Conservation (phyloP, 2,888 invertebrate genomes). For the Drosophila borborema region DNA sequence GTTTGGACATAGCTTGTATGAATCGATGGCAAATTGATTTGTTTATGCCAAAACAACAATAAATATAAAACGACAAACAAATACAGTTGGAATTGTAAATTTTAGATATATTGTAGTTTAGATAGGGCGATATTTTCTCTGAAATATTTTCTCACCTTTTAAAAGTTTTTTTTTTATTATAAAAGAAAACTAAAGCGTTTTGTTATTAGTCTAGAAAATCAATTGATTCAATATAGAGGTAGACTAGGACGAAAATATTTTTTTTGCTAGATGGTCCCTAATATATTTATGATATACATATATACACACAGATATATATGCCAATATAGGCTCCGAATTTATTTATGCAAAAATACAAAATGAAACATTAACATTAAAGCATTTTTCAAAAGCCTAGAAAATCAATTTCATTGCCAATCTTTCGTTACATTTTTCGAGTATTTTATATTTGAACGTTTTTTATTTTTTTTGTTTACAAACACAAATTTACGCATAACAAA, state of each 20-base stretch:
- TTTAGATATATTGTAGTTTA: neutral
- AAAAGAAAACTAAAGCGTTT: neutral
- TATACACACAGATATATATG: neutral
- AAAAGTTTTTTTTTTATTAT: too few relatives aligned
- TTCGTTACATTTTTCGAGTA: conserved; percentile 26
- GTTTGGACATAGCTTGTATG: conserved; percentile 53
- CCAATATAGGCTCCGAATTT: neutral
- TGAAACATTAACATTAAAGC: neutral
- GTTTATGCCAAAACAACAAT: conserved; percentile 51
- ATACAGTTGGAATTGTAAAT: neutral
- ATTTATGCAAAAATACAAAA: conserved; percentile 7
- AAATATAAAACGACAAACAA: conserved; percentile 48
- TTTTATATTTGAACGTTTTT: conserved; percentile 65
- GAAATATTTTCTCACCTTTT: too few relatives aligned
- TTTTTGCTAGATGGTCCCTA: neutral
- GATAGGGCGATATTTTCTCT: neutral
- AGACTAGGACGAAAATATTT: neutral
- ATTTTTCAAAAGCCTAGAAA: neutral
- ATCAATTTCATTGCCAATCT: neutral
- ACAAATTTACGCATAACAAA: conserved; percentile 66
- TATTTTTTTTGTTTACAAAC: conserved; percentile 33
- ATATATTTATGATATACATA: neutral
- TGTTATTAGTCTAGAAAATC: neutral
- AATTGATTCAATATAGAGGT: neutral
- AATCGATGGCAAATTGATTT: conserved; percentile 56